A percentile compares a stretch with the other conserved stretches of the same genome.
These are phyloP conservation scores for Drosophila longiperda DNA, from an alignment of 2,888 invertebrate species.

Conservation along the genomic window DNA sequence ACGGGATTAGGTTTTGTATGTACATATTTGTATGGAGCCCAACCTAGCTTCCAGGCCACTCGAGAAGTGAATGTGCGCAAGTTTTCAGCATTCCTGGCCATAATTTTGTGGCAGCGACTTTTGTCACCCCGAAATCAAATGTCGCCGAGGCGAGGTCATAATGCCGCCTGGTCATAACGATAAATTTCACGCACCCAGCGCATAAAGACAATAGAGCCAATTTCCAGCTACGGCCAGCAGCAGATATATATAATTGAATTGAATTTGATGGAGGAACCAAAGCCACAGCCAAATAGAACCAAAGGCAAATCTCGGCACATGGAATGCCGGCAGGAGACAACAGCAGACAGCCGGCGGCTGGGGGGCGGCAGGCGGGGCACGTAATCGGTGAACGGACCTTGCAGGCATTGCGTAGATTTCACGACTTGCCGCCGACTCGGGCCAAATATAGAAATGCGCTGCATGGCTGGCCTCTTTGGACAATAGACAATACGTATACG, in stretches of 20 bases:
- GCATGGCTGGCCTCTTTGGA: slow-evolving; percentile 61
- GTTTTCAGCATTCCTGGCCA: slow-evolving; percentile 58
- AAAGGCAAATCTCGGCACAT: slow-evolving; percentile 69
- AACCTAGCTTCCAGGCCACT: slow-evolving; percentile 21
- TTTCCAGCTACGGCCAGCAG: slow-evolving; percentile 43
- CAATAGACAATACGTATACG: slow-evolving; percentile 73
- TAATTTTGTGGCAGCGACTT: slow-evolving; percentile 58
- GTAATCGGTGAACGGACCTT: slow-evolving; percentile 41
- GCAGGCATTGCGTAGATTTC: slow-evolving; percentile 67
- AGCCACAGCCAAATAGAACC: slow-evolving; percentile 19
- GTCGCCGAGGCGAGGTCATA: slow-evolving; percentile 72
- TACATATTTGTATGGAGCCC: slow-evolving; percentile 16
- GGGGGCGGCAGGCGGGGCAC: neutral
- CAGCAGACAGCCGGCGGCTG: neutral
- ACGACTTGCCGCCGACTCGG: slow-evolving; percentile 38
- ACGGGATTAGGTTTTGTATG: neutral
- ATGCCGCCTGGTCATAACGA: slow-evolving; percentile 67
- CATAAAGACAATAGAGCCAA: slow-evolving; percentile 71
- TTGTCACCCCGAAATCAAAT: slow-evolving; percentile 67
- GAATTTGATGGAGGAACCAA: slow-evolving; percentile 51
- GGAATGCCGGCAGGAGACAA: slow-evolving; percentile 46
- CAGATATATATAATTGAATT: slow-evolving; percentile 68
- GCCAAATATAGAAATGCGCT: slow-evolving; percentile 68
- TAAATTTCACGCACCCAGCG: slow-evolving; percentile 75
- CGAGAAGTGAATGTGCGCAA: slow-evolving; percentile 58